Evolutionary conservation across 2,113 vertebrate genomes (phyloP).

Genomic region (Mormoops blainvillei): DNA sequence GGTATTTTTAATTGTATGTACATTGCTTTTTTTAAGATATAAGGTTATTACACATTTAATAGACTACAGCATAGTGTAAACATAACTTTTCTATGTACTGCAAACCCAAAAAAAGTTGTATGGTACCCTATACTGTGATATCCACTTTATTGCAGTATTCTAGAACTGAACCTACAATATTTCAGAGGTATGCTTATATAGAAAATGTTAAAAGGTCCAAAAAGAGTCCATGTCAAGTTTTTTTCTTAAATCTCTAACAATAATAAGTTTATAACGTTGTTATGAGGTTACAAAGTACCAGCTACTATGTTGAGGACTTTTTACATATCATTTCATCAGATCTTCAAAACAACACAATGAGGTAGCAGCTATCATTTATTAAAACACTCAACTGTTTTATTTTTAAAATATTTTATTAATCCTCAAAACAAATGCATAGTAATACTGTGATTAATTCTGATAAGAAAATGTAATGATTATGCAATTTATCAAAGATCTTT

Average conservation of each 20-base stretch:
- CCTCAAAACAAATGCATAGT: neutral
- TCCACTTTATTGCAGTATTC: neutral
- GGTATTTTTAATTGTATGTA: neutral
- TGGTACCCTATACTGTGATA: neutral
- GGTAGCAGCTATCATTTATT: neutral
- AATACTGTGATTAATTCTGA: neutral
- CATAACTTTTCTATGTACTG: neutral
- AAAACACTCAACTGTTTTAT: neutral
- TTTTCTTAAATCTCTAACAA: neutral
- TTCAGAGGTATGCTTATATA: neutral
- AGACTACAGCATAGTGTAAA: neutral
- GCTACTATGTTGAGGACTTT: neutral
- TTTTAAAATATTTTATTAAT: constrained; percentile 1
- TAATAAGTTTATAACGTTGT: neutral
- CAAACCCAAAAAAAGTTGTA: neutral
- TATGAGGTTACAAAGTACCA: neutral
- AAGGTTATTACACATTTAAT: neutral
- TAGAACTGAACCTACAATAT: neutral
- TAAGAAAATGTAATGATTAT: neutral
- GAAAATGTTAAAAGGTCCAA: neutral
- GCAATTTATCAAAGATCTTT: neutral
- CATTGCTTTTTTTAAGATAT: neutral
- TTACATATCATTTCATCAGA: neutral
- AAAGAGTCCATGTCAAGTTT: neutral
- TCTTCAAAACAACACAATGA: neutral